Base-by-base conservation (phyloP, 2,888 invertebrate species). In the Luperina testacea region DNA sequence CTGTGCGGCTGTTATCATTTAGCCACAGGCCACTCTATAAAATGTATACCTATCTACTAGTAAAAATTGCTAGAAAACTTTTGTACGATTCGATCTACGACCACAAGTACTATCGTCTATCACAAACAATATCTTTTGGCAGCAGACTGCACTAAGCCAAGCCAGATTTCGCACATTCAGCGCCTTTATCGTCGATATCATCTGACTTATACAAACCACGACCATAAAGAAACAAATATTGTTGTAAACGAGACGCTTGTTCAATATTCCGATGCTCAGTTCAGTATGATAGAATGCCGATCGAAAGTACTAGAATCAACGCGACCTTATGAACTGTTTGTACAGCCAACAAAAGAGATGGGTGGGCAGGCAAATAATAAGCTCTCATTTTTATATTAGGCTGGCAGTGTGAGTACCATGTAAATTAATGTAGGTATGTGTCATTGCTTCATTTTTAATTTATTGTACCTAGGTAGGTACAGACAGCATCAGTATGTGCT, bases 111-210 rank as follows among this genome's bases (percentile, higher is more conserved):
- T 42, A 63, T 75, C 69, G n/a, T 15, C 24, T 42, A 63, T 75
- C 69, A 32, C 20, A 11, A 59, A 64, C 32, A 9, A 65, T 59
- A 83, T 71, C 77, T 64, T 63, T 84, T 81, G 78, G 84, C 84
- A 81, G 3, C 71, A 13, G 9, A 27, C 42, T 68, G 45, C 67
- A 67, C 59, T 48, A 72, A 67, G n/a, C 61, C 13, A 57, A 68
- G 63, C 63, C 71, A 59, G 27, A 84, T 68, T 78, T 78, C 67
- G n/a, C 84, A 68, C 61, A 70, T 64, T 27, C 78, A 63, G 42
- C 51, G 57, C 68, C 42, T 38, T 38, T 83, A 72, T 68, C 48
- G 48, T 15, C 15, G 32, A 72, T 83, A 42, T 68, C 15, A 81
- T 81, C 81, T 69, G 84, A 72, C 32, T 24, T 63, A 27, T 27